Evolutionary conservation across 2,888 invertebrate genomes (phyloP).

Genomic region (Steinernema scapterisci): DNA sequence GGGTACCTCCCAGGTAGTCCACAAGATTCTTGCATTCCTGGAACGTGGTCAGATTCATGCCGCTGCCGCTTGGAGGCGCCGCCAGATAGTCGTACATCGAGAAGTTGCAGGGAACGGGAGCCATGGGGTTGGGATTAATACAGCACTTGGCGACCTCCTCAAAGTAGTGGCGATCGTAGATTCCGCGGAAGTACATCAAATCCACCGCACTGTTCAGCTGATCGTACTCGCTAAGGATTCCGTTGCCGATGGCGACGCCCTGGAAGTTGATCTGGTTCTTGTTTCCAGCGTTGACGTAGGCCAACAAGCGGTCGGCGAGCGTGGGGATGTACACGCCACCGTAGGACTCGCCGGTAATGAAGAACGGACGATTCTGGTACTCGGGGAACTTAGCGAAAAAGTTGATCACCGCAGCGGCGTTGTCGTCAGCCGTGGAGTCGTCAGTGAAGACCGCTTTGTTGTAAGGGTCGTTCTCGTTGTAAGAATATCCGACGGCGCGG

Average conservation of each 20-base stretch:
- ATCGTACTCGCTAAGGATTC: conserved; percentile 54
- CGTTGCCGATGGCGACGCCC: conserved; percentile 65
- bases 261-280: conserved; percentile 30
- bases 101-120: conserved; percentile 9
- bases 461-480: conserved; percentile 45
- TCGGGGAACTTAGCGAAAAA: conserved; percentile 71
- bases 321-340: conserved; percentile 46
- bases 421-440: conserved; percentile 52
- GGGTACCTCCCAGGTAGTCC: neutral
- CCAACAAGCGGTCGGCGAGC: conserved; percentile 28
- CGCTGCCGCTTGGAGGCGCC: conserved; percentile 35
- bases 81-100: conserved; percentile 21
- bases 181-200: conserved; percentile 46
- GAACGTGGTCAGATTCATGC: conserved; percentile 49
- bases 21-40: conserved; percentile 47
- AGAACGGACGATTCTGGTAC: conserved; percentile 69
- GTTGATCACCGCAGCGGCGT: conserved; percentile 68
- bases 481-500: conserved; percentile 70
- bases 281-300: conserved; percentile 23
- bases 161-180: conserved; percentile 41
- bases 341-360: conserved; percentile 69
- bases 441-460: conserved; percentile 47
- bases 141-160: conserved; percentile 10
- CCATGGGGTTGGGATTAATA: neutral
- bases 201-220: conserved; percentile 52